Percentiles rank a stretch among this genome's conserved stretches.
phyloP scores from a whole-genome alignment of 1,140 invertebrate genomes.

The Maconellicoccus hirsutus region DNA sequence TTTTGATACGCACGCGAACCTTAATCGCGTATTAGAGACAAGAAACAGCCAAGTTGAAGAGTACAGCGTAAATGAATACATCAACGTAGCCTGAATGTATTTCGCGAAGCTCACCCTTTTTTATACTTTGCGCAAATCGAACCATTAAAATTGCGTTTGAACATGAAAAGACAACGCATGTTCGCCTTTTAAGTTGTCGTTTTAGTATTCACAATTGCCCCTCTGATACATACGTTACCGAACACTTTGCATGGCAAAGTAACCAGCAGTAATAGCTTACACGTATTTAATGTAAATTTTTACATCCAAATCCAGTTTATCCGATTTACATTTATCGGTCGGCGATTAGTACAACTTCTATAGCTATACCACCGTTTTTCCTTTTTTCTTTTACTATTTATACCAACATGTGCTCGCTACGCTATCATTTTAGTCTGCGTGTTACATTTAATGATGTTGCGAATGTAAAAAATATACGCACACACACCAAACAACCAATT shows the following conservation, averaged over 20 bases:
- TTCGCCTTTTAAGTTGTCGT: background rate
- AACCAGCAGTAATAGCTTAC: background rate
- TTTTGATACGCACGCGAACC: too few relatives aligned
- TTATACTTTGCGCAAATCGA: background rate
- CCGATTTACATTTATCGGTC: background rate
- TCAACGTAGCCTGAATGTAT: too few relatives aligned
- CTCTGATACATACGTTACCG: background rate
- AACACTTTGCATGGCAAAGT: background rate
- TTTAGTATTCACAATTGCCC: background rate
- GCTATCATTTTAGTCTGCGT: too few relatives aligned
- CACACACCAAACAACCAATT: too few relatives aligned
- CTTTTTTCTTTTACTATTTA: background rate
- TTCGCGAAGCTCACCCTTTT: too few relatives aligned
- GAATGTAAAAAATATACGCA: too few relatives aligned
- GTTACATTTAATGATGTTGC: too few relatives aligned
- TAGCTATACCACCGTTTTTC: background rate
- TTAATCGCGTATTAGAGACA: too few relatives aligned
- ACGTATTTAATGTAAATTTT: background rate
- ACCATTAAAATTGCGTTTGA: background rate
- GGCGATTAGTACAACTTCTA: background rate
- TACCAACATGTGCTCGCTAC: too few relatives aligned
- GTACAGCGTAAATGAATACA: too few relatives aligned
- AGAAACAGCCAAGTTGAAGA: too few relatives aligned
- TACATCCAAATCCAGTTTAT: conserved; percentile 5
- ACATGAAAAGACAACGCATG: background rate